Percentiles rank a stretch among this genome's conserved stretches.
Conservation (phyloP, 2,888 invertebrate species). For the Parnassius smintheus region DNA sequence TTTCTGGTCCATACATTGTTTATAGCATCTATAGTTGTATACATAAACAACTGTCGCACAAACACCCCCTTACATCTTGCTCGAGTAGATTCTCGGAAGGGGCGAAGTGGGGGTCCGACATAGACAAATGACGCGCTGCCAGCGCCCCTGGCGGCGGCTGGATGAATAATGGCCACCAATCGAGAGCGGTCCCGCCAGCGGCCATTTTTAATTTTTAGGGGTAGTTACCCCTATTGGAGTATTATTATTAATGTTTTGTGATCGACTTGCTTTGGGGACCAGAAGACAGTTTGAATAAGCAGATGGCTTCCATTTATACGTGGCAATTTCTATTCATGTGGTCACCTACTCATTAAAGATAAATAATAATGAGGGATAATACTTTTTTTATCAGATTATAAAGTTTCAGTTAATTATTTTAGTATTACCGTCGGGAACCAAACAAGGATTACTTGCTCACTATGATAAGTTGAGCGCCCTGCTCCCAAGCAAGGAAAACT, state of each 20-base stretch:
- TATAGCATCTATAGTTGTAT: conserved; percentile 22
- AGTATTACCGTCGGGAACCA: no score
- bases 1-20: conserved; percentile 12
- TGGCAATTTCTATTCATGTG: no score
- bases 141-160: conserved; percentile 67
- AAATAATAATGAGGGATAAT: no score
- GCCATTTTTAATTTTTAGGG: conserved; percentile 81
- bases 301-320: conserved; percentile 6
- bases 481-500: no score
- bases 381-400: no score
- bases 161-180: conserved; percentile 77
- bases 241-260: conserved; percentile 55
- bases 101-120: conserved; percentile 61
- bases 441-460: no score
- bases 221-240: conserved; percentile 61
- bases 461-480: no score
- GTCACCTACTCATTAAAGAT: no score
- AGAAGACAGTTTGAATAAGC: conserved; percentile 15
- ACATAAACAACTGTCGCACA: conserved; percentile 33
- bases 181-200: conserved; percentile 69
- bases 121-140: conserved; percentile 72
- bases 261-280: conserved; percentile 36
- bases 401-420: no score
- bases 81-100: conserved; percentile 61
- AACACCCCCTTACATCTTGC: conserved; percentile 57